Evolutionary conservation across 2,797 vertebrate genomes (phyloP), one percentile per base, ranked within the genome.

Genomic region (Acanthis flammea): DNA sequence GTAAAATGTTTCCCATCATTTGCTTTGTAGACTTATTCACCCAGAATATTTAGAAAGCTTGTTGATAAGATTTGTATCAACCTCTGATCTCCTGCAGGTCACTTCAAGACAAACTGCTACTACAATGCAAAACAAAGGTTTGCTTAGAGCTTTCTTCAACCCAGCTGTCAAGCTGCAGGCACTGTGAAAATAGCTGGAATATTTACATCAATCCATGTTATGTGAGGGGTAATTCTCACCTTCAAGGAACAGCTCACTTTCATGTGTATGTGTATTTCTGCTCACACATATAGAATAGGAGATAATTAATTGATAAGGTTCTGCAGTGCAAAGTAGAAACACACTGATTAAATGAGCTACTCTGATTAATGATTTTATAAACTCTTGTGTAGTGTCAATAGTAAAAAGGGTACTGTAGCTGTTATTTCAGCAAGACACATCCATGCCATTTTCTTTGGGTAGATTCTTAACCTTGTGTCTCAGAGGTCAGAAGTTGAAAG

Each of bases 121-220:
- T 71, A 51, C 39, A 80, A 90, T 31, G 28, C 7, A 18, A 91
- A 95, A 44, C 57, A 83, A 76, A 74, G 65, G n/a, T 85, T 85
- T 91, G 21, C 83, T 94, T 66, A 83, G 86, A 74, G 31, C 50
- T 94, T 61, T 77, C n/a, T 87, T 91, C 47, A 87, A n/a, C 25
- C 14, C 42, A 85, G 3, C 42, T 81, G 13, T 62, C 58, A 90
- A 79, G 50, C 41, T 83, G n/a, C 65, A 86, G 58, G 44, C 73
- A 67, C 41, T 54, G 62, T 91, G 75, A 76, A 96, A 82, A 61
- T 50, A 66, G 42, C 13, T 92, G 75, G 31, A 91, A 53, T 85
- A 77, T 83, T 92, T 77, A 51, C 30, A 83, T 92, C 54, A 55
- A 41, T 81, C 72, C 31, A 5, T 68, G 42, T 47, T 3, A 3